These are phyloP conservation scores for Amblyteles armatorius DNA, from an alignment of 2,888 invertebrate species.

Conservation along the genomic window DNA sequence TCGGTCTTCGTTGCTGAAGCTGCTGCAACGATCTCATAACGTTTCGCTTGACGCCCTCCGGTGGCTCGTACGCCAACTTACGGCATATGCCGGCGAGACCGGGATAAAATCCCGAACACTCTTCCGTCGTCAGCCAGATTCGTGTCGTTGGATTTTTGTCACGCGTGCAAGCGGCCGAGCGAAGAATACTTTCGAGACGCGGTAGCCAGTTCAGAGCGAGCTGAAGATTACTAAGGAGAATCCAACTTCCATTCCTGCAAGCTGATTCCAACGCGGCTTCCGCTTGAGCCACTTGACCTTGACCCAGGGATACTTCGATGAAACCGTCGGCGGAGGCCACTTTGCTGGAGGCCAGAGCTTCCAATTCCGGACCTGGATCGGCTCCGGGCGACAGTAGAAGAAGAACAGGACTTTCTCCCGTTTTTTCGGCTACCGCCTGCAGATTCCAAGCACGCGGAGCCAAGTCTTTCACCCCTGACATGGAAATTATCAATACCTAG, in stretches of 20 bases:
- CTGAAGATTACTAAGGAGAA: slow-evolving; percentile 82
- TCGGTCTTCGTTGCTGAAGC: slow-evolving; percentile 75
- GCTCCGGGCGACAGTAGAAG: slow-evolving; percentile 95
- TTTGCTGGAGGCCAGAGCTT: slow-evolving; percentile 87
- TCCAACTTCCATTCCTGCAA: slow-evolving; percentile 83
- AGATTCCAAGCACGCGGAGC: slow-evolving; percentile 87
- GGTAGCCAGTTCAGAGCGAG: slow-evolving; percentile 82
- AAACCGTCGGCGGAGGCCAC: slow-evolving; percentile 73
- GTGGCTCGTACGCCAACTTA: slow-evolving; percentile 83
- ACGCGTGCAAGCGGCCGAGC: slow-evolving; percentile 78
- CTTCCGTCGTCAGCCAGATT: slow-evolving; percentile 82
- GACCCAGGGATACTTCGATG: slow-evolving; percentile 91
- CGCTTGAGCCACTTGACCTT: slow-evolving; percentile 89
- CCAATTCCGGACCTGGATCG: slow-evolving; percentile 94
- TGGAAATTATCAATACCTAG: slow-evolving; percentile 64
- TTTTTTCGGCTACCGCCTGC: slow-evolving; percentile 87
- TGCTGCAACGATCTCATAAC: slow-evolving; percentile 80
- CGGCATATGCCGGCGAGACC: slow-evolving; percentile 81
- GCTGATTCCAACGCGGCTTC: slow-evolving; percentile 83
- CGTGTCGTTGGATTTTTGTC: slow-evolving; percentile 76
- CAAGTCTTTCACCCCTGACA: slow-evolving; percentile 84
- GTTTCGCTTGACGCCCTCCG: slow-evolving; percentile 83
- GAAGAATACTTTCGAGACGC: slow-evolving; percentile 79
- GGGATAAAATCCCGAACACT: slow-evolving; percentile 81
- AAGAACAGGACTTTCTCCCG: slow-evolving; percentile 90